Percentiles rank a stretch among this genome's conserved stretches.
phyloP scores from a whole-genome alignment of 2,113 vertebrate genomes.

The Caranx ignobilis region DNA sequence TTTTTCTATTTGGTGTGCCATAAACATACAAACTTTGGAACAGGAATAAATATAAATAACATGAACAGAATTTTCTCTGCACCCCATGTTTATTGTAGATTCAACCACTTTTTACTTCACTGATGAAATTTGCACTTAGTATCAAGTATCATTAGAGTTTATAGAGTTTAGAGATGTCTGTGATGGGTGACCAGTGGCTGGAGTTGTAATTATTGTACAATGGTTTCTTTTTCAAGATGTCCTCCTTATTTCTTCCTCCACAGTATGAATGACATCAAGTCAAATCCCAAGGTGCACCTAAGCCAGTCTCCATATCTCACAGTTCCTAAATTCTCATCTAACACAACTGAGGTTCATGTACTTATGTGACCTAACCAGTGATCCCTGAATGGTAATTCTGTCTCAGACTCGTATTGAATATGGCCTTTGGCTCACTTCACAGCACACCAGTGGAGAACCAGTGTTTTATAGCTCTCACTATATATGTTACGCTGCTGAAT shows the following conservation, averaged over 20 bases:
- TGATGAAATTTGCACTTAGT: not conserved
- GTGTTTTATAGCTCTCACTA: constrained; percentile 64
- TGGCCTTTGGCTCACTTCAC: constrained; percentile 71
- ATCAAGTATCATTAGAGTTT: not conserved
- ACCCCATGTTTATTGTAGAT: too few species aligned
- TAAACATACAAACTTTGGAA: not conserved
- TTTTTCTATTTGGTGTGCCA: not conserved
- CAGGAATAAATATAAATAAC: not conserved
- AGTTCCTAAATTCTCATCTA: constrained; percentile 69
- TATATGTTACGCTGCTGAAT: constrained; percentile 36
- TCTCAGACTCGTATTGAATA: constrained; percentile 64
- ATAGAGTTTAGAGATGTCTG: not conserved
- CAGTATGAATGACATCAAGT: constrained; percentile 27
- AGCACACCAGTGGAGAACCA: constrained; percentile 53
- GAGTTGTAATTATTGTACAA: constrained; percentile 20
- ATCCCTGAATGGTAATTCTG: constrained; percentile 74
- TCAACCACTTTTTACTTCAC: not conserved
- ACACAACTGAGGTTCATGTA: constrained; percentile 57
- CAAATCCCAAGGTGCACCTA: constrained; percentile 48
- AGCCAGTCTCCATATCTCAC: constrained; percentile 51
- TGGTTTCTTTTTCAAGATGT: constrained; percentile 13
- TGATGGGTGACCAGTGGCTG: constrained; percentile 10
- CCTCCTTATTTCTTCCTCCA: constrained; percentile 15
- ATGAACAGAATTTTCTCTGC: not conserved
- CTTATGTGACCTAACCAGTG: constrained; percentile 59